Evolutionary conservation across 2,797 vertebrate species (phyloP).

Genomic region (Leontocebus nigricollis): DNA sequence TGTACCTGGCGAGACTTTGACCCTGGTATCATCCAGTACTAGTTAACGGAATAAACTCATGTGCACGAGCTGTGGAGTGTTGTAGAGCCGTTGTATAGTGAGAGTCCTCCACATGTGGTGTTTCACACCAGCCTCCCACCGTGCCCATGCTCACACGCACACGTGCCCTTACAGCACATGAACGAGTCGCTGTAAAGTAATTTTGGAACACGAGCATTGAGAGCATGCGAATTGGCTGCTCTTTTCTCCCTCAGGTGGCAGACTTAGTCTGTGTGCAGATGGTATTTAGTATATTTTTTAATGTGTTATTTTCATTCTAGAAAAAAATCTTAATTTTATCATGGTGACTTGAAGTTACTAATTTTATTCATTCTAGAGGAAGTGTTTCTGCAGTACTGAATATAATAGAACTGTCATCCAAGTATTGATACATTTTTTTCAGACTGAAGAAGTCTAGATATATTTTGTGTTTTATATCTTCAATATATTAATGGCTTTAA

Average conservation of each 20-base stretch:
- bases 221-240: neutral
- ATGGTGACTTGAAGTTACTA: slow-evolving; percentile 60
- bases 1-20: neutral
- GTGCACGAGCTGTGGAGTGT: neutral
- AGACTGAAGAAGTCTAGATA: slow-evolving; percentile 66
- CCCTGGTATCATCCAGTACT: neutral
- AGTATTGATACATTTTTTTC: slow-evolving; percentile 75
- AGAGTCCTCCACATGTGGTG: neutral
- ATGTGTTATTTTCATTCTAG: neutral
- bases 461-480: slow-evolving; percentile 74
- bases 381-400: slow-evolving; percentile 60
- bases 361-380: slow-evolving; percentile 68
- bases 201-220: neutral
- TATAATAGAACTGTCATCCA: slow-evolving; percentile 48
- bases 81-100: rapidly evolving
- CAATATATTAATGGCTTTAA: slow-evolving; percentile 72
- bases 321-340: slow-evolving; percentile 66
- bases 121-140: neutral
- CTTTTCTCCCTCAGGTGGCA: neutral
- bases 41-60: neutral
- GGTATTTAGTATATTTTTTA: slow-evolving; percentile 35
- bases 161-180: rapidly evolving
- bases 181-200: neutral
- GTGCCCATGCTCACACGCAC: rapidly evolving
- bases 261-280: neutral